Conservation (phyloP, 2,888 invertebrate species). For the Stenichneumon culpator region DNA sequence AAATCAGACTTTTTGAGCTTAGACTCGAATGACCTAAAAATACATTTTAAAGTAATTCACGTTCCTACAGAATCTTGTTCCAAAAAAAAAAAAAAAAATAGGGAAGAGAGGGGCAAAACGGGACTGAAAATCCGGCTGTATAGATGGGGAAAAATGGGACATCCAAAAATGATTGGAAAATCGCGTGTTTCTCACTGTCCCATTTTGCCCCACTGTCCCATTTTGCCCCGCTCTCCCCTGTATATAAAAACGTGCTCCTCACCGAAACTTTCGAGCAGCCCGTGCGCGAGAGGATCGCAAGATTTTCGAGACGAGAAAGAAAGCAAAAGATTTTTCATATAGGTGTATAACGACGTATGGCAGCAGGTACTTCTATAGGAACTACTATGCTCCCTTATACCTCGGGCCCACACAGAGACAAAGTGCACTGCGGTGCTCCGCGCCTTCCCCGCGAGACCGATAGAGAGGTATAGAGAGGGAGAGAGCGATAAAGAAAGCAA, state of each 20-base stretch:
- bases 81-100: too few relatives aligned
- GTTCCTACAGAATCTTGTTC: too few relatives aligned
- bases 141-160: too few relatives aligned
- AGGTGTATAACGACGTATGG: conserved; percentile 46
- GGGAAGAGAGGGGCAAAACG: too few relatives aligned
- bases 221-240: too few relatives aligned
- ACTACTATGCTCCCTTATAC: conserved; percentile 14
- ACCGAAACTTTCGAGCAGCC: neutral
- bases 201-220: too few relatives aligned
- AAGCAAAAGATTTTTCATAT: conserved; percentile 23
- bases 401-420: conserved; percentile 72
- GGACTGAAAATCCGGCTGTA: too few relatives aligned
- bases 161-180: too few relatives aligned
- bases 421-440: conserved; percentile 43
- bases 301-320: neutral
- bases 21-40: too few relatives aligned
- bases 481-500: conserved; percentile 44
- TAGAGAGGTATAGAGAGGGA: conserved; percentile 38
- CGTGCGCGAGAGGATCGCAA: neutral
- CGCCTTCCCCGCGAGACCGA: neutral
- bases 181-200: too few relatives aligned
- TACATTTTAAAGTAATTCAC: too few relatives aligned
- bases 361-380: conserved; percentile 35
- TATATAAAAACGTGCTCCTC: neutral
- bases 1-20: too few relatives aligned